Base-by-base conservation (phyloP, 2,797 vertebrate genomes). In the Amblyraja radiata region DNA sequence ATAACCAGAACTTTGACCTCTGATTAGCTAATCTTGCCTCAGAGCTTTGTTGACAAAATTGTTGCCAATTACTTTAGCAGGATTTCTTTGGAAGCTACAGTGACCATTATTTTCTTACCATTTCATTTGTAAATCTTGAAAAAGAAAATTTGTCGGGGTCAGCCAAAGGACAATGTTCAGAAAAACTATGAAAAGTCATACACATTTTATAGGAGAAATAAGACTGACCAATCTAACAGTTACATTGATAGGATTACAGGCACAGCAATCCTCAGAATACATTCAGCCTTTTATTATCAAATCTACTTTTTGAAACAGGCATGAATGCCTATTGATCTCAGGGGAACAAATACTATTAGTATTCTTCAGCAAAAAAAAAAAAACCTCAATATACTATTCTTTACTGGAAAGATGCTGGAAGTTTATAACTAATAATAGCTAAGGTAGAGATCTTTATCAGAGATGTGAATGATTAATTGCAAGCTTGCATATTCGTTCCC, bases 381-480 rank as follows among this genome's bases (percentile, higher is more conserved):
- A 46, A 54, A n/a, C 4, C 25, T 76, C 90, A 76, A 11, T 92
- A 76, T 92, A 16, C 6, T 18, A 65, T 68, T 77, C n/a, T 71
- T 58, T 58, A 46, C 90, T 76, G 39, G 23, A 54, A 92, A 92
- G 21, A 58, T 76, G 11, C 36, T 58, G 14, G 46, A 92, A 68
- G 36, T 36, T 23, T 90, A 91, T 76, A 76, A 68, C 73, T 74
- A 92, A 73, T 92, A 97, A 97, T 96, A 96, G 96, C 96, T 97
- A 95, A 97, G 97, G 96, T 96, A 97, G 96, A 97, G 96, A 97
- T 97, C 96, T 96, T 97, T 98, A 97, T 97, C 97, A 97, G 97
- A 97, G 96, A 96, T 97, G 95, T 96, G 96, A 97, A 96, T 98
- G 97, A 98, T 98, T 98, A 97, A 98, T 97, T 98, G 97, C 95